phyloP scores from a whole-genome alignment of 2,888 invertebrate genomes.

The Dynastes grantii region DNA sequence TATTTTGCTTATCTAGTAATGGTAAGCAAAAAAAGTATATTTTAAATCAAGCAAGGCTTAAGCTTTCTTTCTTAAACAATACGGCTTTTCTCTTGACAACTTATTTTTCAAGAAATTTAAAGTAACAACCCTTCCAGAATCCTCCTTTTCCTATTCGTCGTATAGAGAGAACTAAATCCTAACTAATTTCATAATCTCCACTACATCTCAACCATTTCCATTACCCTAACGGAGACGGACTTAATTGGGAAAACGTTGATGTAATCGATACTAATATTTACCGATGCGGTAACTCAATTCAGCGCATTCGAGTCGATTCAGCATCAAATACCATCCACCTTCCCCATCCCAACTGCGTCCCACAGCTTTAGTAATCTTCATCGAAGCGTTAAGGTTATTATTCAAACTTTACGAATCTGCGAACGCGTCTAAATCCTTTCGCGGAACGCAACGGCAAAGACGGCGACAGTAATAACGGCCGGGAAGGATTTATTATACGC shows the following conservation, averaged over 20 bases:
- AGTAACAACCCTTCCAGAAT: too few relatives aligned
- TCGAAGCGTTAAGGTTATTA: constrained; percentile 3
- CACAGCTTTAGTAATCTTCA: not conserved
- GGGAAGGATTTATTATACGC: constrained; percentile 30
- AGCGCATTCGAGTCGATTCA: constrained; percentile 16
- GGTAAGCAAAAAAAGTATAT: too few relatives aligned
- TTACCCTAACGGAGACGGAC: too few relatives aligned
- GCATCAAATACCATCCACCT: constrained; percentile 4
- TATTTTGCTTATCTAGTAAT: too few relatives aligned
- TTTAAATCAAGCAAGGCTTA: too few relatives aligned
- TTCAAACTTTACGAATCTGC: constrained; percentile 36
- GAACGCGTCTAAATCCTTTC: constrained; percentile 33
- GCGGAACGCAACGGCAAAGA: constrained; percentile 1
- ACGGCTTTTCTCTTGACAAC: too few relatives aligned
- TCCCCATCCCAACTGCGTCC: not conserved
- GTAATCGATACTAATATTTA: constrained; percentile 34
- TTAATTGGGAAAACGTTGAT: constrained; percentile 28
- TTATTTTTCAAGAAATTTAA: too few relatives aligned
- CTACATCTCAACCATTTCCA: too few relatives aligned
- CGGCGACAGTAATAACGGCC: not conserved
- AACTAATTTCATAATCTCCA: too few relatives aligned
- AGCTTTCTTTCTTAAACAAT: too few relatives aligned
- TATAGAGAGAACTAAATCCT: too few relatives aligned
- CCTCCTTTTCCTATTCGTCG: too few relatives aligned
- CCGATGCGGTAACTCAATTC: constrained; percentile 4